Evolutionary conservation across 2,797 vertebrate species (phyloP).

Genomic region (Manis pentadactyla): DNA sequence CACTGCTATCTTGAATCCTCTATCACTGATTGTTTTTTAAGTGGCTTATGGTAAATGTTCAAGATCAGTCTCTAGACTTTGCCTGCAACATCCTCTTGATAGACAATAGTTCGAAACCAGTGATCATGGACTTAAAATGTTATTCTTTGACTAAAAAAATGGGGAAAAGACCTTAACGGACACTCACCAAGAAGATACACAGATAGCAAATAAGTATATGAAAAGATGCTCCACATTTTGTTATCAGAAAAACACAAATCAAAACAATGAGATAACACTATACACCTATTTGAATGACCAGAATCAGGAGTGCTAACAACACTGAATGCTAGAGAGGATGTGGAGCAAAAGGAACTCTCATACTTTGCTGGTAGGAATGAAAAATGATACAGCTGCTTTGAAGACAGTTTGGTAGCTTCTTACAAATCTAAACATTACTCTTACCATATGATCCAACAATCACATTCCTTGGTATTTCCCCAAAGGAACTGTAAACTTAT

Average conservation of each 20-base stretch:
- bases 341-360: neutral
- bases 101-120: neutral
- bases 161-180: neutral
- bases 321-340: neutral
- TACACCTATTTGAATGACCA: neutral
- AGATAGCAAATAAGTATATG: neutral
- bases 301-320: neutral
- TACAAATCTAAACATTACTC: neutral
- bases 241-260: neutral
- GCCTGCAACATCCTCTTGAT: neutral
- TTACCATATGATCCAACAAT: neutral
- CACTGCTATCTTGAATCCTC: no score
- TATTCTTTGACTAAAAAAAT: neutral
- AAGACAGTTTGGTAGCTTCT: neutral
- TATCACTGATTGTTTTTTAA: neutral
- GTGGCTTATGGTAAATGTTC: neutral
- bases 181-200: neutral
- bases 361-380: neutral
- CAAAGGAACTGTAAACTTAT: neutral
- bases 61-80: slow-evolving; percentile 19
- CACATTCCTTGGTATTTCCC: neutral
- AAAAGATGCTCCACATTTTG: neutral
- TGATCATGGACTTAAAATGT: slow-evolving; percentile 14
- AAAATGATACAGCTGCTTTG: neutral
- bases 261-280: neutral